Evolutionary conservation across 2,113 vertebrate genomes (phyloP).

Genomic region (Tinamus guttatus): DNA sequence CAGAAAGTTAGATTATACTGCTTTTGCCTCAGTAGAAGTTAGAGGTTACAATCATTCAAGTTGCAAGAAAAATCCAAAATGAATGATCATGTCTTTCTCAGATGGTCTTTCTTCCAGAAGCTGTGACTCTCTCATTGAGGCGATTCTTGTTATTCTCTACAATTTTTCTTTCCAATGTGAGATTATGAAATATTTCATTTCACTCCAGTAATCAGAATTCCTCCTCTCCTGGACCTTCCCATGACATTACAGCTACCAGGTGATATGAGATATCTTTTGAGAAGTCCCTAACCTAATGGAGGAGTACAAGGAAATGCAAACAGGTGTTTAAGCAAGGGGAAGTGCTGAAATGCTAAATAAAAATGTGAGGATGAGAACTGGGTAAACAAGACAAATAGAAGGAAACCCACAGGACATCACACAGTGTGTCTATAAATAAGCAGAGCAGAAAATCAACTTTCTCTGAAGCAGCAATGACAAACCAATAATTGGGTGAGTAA

Average conservation of each 20-base stretch:
- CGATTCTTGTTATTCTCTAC: not conserved
- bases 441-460: not conserved
- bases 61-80: not conserved
- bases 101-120: not conserved
- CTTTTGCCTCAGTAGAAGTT: not conserved
- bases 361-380: not conserved
- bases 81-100: too few species aligned
- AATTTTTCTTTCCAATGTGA: not conserved
- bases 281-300: not conserved
- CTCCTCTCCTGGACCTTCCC: not conserved
- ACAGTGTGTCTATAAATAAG: not conserved
- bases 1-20: not conserved
- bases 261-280: not conserved
- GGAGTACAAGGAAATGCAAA: not conserved
- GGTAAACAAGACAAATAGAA: not conserved
- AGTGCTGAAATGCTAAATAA: not conserved
- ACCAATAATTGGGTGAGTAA: not conserved
- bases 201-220: not conserved
- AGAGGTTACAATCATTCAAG: not conserved
- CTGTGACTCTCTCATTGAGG: not conserved
- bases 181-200: not conserved
- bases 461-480: not conserved
- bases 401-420: not conserved
- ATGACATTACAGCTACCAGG: not conserved
- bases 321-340: not conserved